phyloP scores from a whole-genome alignment of 2,113 vertebrate species.

The Grammatotria lemairii region DNA sequence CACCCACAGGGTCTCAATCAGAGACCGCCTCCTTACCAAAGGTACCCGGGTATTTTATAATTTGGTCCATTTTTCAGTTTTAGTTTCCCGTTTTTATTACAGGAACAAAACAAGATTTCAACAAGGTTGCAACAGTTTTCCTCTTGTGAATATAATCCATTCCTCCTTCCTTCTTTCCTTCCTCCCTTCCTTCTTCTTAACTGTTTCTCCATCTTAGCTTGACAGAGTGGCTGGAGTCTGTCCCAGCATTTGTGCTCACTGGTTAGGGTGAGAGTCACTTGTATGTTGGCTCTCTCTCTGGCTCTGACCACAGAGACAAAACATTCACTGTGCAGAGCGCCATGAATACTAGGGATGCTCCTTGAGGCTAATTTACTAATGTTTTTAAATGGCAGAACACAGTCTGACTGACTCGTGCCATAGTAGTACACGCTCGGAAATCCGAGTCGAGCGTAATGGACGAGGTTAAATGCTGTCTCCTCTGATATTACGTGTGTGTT shows the following conservation, averaged over 20 bases:
- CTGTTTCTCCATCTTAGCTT: not conserved
- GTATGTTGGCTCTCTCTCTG: not conserved
- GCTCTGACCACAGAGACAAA: not conserved
- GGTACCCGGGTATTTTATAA: constrained; percentile 61
- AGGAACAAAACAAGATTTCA: not conserved
- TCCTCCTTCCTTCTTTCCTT: accelerated
- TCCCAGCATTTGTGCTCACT: not conserved
- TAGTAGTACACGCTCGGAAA: not conserved
- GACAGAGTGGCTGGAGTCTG: accelerated
- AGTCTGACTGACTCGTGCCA: not conserved
- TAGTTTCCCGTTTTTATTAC: not conserved
- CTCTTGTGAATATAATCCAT: not conserved
- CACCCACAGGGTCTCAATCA: constrained; percentile 86
- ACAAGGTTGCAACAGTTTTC: not conserved
- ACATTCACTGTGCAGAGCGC: not conserved
- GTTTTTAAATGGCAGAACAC: not conserved
- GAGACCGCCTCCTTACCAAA: constrained; percentile 95
- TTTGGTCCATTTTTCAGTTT: not conserved
- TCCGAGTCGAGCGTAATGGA: not conserved
- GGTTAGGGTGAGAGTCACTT: not conserved
- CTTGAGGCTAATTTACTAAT: not conserved
- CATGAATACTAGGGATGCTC: not conserved
- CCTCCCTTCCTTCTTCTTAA: accelerated
- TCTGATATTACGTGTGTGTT: not conserved
- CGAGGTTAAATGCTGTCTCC: not conserved